A percentile compares a stretch with the other conserved stretches of the same genome.
These are phyloP conservation scores for Mercenaria mercenaria DNA, from an alignment of 1,140 invertebrate species.

Conservation along the genomic window DNA sequence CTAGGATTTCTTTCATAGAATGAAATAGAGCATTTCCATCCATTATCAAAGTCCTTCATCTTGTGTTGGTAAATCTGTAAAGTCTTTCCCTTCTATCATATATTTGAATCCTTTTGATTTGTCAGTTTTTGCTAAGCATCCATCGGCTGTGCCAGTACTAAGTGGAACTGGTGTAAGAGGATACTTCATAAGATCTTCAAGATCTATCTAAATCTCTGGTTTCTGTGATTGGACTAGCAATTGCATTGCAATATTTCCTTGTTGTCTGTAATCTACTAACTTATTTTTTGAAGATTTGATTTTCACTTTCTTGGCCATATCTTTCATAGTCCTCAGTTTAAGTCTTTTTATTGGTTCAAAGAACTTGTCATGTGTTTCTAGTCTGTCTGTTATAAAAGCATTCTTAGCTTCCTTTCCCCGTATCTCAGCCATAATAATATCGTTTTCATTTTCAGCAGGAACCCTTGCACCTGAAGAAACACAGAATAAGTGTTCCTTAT, in stretches of 20 bases:
- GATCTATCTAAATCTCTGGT: background rate
- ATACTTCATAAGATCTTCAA: constrained; percentile 41
- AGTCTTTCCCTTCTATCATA: constrained; percentile 42
- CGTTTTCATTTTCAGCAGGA: constrained; percentile 23
- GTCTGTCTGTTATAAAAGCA: constrained; percentile 64
- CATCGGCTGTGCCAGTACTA: constrained; percentile 52
- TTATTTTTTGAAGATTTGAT: constrained; percentile 61
- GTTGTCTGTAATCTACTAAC: constrained; percentile 66
- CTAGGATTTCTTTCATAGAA: constrained; percentile 42
- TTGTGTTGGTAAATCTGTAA: constrained; percentile 38
- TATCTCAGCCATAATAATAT: constrained; percentile 48
- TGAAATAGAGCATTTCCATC: constrained; percentile 68
- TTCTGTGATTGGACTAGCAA: constrained; percentile 46
- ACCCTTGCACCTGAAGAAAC: constrained; percentile 53
- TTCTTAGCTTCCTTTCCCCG: constrained; percentile 47
- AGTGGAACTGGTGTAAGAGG: constrained; percentile 34
- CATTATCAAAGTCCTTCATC: constrained; percentile 20
- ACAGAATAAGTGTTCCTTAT: constrained; percentile 42
- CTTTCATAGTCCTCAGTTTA: constrained; percentile 67
- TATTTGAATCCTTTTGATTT: constrained; percentile 57
- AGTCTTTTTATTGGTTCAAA: constrained; percentile 70
- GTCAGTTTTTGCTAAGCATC: constrained; percentile 61
- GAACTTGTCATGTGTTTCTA: constrained; percentile 66
- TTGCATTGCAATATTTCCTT: constrained; percentile 65
- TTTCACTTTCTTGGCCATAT: constrained; percentile 60